Evolutionary conservation across 2,888 invertebrate genomes (phyloP).

Genomic region (Pelosia muscerda): DNA sequence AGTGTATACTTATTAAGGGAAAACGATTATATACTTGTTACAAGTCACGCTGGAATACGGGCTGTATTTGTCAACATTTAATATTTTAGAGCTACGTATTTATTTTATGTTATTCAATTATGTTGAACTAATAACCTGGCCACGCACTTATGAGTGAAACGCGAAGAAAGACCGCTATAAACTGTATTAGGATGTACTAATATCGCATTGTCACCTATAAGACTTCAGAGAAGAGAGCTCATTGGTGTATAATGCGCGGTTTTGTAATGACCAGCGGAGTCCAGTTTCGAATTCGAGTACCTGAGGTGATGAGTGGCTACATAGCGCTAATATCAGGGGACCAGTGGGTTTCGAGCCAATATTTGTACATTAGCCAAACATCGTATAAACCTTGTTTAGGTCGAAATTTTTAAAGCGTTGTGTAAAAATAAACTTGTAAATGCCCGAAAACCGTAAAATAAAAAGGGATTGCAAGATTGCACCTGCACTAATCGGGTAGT

Average conservation of each 20-base stretch:
- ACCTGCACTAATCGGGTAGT: neutral
- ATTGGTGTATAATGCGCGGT: too few species aligned
- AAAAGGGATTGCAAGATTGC: neutral
- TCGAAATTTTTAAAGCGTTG: too few species aligned
- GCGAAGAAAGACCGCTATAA: neutral
- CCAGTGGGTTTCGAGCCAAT: too few species aligned
- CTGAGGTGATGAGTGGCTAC: too few species aligned
- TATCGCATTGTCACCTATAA: neutral
- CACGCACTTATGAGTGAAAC: neutral
- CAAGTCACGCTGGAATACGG: constrained; percentile 19
- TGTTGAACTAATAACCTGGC: neutral
- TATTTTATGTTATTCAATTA: neutral
- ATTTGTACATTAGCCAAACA: too few species aligned
- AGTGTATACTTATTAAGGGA: constrained; percentile 17
- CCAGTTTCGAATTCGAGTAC: too few species aligned
- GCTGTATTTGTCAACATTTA: constrained; percentile 9
- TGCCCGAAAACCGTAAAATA: neutral
- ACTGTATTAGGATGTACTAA: constrained; percentile 15
- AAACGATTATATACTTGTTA: constrained; percentile 35
- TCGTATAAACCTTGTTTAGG: too few species aligned
- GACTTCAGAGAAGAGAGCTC: too few species aligned
- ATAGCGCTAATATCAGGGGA: too few species aligned
- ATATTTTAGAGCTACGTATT: neutral
- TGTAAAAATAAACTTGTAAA: neutral
- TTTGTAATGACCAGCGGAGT: too few species aligned